Evolutionary conservation across 2,113 vertebrate genomes (phyloP), one percentile per base, ranked within the genome.

Genomic region (Dunckerocampus dactyliophorus): DNA sequence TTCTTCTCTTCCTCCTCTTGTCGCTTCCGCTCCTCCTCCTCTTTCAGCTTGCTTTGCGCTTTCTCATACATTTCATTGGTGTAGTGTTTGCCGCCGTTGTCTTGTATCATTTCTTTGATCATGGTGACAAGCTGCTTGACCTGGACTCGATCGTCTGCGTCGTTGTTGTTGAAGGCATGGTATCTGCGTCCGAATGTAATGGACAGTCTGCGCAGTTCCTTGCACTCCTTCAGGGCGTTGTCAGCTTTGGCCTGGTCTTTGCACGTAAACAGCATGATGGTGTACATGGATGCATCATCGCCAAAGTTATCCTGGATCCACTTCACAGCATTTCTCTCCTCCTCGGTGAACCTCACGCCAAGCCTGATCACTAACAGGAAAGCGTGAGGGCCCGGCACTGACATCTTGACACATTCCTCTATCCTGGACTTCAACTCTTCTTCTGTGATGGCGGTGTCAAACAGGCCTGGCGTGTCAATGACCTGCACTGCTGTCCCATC

Each of bases 231-330:
- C 43, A 79, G 20, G 0, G 83, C 65, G 28, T 67, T 83, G 73
- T 82, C 68, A 8, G 82, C 65, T 56, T 84, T 81, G 0, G 83
- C 83, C 62, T 88, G 84, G 48, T 92, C 90, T 56, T 84, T 87
- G 28, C 72, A 75, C 0, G 88, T 91, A 47, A 92, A 91, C 60
- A 92, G 66, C 74, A 91, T 66, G 34, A 91, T 85, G 15, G 84
- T 88, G 75, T 89, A 90, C 72, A 82, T 78, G 63, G 83, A 74
- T 31, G 81, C 84, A 1, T 87, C 82, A 0, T 77, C 81, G 4
- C 88, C 89, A 79, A 91, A 90, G 72, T 88, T 90, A n/a, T 91
- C 69, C 77, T 84, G 82, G 80, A 90, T 85, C 85, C 84, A 85
- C 58, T 83, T 85, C 3, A 88, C 74, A 1, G 88, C 72, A 1